Conservation (phyloP, 2,797 vertebrate species). For the Pseudocheirus occidentalis region DNA sequence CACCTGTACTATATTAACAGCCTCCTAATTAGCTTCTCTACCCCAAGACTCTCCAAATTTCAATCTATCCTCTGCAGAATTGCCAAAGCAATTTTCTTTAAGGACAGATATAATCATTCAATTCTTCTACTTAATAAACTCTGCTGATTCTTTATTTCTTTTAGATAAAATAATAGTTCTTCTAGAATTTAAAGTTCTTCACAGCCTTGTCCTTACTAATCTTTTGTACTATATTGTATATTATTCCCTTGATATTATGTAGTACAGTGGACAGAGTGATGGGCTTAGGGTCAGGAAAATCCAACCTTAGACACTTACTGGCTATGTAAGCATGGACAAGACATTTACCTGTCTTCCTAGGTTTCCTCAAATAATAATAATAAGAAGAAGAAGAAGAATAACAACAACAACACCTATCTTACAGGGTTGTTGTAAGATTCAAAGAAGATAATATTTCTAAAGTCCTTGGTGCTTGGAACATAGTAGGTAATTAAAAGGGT, state of each 20-base stretch:
- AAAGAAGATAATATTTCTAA: not conserved
- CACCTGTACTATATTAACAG: not conserved
- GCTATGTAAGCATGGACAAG: not conserved
- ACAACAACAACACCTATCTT: not conserved
- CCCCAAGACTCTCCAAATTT: not conserved
- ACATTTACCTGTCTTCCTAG: not conserved
- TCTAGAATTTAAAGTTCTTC: not conserved
- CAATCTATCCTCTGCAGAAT: not conserved
- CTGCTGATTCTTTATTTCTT: not conserved
- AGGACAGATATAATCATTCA: not conserved
- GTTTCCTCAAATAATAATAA: not conserved
- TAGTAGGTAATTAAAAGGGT: not conserved
- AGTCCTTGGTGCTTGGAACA: not conserved
- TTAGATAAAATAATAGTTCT: not conserved
- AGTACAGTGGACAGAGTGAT: not conserved
- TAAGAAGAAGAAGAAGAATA: not conserved
- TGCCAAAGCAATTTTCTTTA: not conserved
- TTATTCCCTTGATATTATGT: not conserved
- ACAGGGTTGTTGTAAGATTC: not conserved
- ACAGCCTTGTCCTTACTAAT: not conserved
- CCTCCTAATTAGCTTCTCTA: not conserved
- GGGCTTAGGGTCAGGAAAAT: not conserved
- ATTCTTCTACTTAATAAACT: not conserved
- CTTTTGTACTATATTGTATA: not conserved
- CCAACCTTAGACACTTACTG: not conserved